Conservation (phyloP, 1,140 invertebrate species). For the Leptinotarsa undecemlineata region DNA sequence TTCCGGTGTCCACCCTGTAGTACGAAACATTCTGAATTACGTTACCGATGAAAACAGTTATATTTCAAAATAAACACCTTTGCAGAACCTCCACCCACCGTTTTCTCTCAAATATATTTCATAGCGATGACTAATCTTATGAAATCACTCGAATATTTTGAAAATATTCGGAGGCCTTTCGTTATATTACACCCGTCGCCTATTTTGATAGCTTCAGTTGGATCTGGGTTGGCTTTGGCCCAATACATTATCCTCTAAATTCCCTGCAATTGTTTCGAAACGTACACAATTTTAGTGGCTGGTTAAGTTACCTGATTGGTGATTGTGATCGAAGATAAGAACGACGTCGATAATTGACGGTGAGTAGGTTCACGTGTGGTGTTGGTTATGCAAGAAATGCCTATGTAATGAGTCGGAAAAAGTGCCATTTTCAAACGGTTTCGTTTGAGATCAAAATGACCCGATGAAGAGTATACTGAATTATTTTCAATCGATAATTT, state of each 20-base stretch:
- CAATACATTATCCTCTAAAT: constrained; percentile 11
- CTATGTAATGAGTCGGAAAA: too few species aligned
- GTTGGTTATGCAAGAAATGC: too few species aligned
- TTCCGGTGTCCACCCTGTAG: too few species aligned
- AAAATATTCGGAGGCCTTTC: neutral
- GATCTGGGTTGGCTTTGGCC: constrained; percentile 1
- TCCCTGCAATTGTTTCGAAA: constrained; percentile 15
- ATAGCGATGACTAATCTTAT: neutral
- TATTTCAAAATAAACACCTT: neutral
- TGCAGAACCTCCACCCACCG: neutral
- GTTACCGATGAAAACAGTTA: neutral
- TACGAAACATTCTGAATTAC: too few species aligned
- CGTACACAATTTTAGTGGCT: constrained; percentile 20
- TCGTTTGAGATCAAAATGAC: too few species aligned
- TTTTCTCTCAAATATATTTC: neutral
- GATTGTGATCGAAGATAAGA: neutral
- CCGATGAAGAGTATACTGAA: too few species aligned
- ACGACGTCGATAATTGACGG: neutral
- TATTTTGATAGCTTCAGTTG: neutral
- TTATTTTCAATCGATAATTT: too few species aligned
- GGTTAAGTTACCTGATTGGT: constrained; percentile 17
- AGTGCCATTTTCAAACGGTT: too few species aligned
- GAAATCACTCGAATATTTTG: constrained; percentile 19
- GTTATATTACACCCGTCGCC: neutral
- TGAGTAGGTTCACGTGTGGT: neutral